Conservation (phyloP, 1,140 invertebrate species). For the Tetraneura akinire region DNA sequence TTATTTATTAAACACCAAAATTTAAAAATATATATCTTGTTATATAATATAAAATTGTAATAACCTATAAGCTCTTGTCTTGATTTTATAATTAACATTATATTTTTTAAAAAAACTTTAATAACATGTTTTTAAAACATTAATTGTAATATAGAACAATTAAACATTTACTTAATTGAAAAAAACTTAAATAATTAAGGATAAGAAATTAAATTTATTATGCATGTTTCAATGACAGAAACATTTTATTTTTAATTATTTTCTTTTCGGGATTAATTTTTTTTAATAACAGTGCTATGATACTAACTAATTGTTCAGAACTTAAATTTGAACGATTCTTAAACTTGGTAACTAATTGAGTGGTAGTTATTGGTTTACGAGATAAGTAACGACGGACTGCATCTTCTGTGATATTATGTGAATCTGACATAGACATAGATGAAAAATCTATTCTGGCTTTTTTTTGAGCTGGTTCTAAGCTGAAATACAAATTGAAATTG, state of each 20-base stretch:
- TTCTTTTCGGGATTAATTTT: conserved; percentile 91
- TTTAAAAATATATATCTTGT: too few species aligned
- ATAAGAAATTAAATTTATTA: too few species aligned
- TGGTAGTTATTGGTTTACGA: conserved; percentile 94
- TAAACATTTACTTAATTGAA: too few species aligned
- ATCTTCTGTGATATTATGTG: conserved; percentile 91
- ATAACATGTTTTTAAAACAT: too few species aligned
- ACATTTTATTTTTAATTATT: conserved; percentile 92
- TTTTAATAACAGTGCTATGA: conserved; percentile 93
- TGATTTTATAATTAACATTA: too few species aligned
- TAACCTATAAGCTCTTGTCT: too few species aligned
- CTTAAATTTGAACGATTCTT: conserved; percentile 89
- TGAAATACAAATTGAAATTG: conserved; percentile 14
- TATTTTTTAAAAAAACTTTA: too few species aligned
- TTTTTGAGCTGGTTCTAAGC: conserved; percentile 52
- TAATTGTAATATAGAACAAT: too few species aligned
- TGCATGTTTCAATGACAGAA: conserved; percentile 76
- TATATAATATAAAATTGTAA: too few species aligned
- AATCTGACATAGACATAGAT: conserved; percentile 58
- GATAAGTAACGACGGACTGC: conserved; percentile 89
- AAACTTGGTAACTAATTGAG: conserved; percentile 91
- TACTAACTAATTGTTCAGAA: conserved; percentile 85
- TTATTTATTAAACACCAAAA: too few species aligned
- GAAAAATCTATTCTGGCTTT: conserved; percentile 54
- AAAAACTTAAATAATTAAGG: too few species aligned